Conservation (phyloP, 2,888 invertebrate species). For the Megamerina dolium region DNA sequence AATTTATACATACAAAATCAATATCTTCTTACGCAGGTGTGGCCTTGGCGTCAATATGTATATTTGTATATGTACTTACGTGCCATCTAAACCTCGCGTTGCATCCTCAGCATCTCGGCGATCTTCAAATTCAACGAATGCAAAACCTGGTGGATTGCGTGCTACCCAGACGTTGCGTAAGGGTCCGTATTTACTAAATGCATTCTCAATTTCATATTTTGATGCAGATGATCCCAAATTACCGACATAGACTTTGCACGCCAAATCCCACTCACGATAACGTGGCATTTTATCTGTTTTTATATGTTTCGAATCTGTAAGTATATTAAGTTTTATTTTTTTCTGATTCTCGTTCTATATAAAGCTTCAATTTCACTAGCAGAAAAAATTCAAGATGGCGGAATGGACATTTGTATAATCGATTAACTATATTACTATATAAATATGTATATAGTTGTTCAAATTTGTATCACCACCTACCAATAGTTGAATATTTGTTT, state of each 20-base stretch:
- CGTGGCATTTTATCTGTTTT: slow-evolving; percentile 40
- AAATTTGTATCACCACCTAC: too few relatives aligned
- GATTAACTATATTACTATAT: background rate
- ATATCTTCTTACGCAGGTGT: slow-evolving; percentile 6
- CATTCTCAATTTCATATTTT: slow-evolving; percentile 77
- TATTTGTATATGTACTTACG: too few relatives aligned
- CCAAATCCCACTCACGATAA: slow-evolving; percentile 70
- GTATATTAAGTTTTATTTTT: slow-evolving; percentile 2
- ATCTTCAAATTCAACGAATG: slow-evolving; percentile 83
- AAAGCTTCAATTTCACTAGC: background rate
- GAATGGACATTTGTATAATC: slow-evolving; percentile 15
- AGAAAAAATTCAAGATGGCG: slow-evolving; percentile 24
- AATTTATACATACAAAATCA: slow-evolving; percentile 19
- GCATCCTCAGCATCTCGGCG: slow-evolving; percentile 80
- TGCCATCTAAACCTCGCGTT: slow-evolving; percentile 71
- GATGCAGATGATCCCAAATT: slow-evolving; percentile 82
- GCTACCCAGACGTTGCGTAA: slow-evolving; percentile 88
- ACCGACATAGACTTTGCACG: slow-evolving; percentile 85
- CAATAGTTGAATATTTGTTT: too few relatives aligned
- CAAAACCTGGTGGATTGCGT: slow-evolving; percentile 83
- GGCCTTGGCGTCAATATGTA: too few relatives aligned
- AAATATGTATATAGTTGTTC: too few relatives aligned
- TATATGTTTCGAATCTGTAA: slow-evolving; percentile 1
- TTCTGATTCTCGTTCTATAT: slow-evolving; percentile 3
- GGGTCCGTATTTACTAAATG: slow-evolving; percentile 78